phyloP scores from a whole-genome alignment of 2,888 invertebrate genomes.

The Anthrax anthrax region DNA sequence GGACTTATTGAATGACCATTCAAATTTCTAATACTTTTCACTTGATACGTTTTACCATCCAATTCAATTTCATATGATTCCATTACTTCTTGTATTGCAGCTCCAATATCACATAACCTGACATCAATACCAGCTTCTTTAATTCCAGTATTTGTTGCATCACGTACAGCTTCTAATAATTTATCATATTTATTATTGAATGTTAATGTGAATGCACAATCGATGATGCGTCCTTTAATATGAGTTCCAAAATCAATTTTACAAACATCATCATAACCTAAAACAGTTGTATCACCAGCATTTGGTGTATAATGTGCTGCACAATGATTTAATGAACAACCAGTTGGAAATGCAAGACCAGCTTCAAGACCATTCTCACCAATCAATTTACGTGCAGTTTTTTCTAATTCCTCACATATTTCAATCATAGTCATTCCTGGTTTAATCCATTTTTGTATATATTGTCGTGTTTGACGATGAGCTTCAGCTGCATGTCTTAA shows the following conservation, averaged over 20 bases:
- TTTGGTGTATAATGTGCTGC: slow-evolving; percentile 99
- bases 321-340: slow-evolving; percentile 96
- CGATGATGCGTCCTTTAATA: slow-evolving; percentile 94
- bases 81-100: slow-evolving; percentile 98
- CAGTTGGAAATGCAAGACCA: slow-evolving; percentile 91
- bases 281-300: slow-evolving; percentile 89
- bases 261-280: slow-evolving; percentile 92
- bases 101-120: slow-evolving; percentile 90
- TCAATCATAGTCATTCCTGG: slow-evolving; percentile 99
- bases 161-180: slow-evolving; percentile 86
- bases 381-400: slow-evolving; percentile 79
- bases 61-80: slow-evolving; percentile 97
- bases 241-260: slow-evolving; percentile 99
- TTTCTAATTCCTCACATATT: slow-evolving; percentile 93
- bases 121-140: slow-evolving; percentile 92
- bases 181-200: slow-evolving; percentile 95
- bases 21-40: slow-evolving; percentile 94
- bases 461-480: slow-evolving; percentile 66
- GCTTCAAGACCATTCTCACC: slow-evolving; percentile 91
- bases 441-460: slow-evolving; percentile 83
- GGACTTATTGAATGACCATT: slow-evolving; percentile 99
- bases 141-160: slow-evolving; percentile 98
- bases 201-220: slow-evolving; percentile 95
- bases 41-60: slow-evolving; percentile 89
- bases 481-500: slow-evolving; percentile 94